Evolutionary conservation across 2,113 vertebrate species (phyloP).

Genomic region (Ochotona princeps): DNA sequence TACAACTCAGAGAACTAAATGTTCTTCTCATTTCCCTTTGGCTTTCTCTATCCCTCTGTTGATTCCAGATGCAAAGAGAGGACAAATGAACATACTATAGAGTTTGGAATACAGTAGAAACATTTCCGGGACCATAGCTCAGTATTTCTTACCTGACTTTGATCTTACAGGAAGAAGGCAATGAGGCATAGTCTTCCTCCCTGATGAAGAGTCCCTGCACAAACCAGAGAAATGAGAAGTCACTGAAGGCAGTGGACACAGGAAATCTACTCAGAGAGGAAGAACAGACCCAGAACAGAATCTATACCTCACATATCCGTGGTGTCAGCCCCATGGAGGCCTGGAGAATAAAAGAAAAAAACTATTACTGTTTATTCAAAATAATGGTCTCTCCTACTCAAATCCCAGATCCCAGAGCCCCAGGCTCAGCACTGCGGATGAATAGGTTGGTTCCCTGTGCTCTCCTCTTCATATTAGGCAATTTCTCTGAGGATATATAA

Average conservation of each 20-base stretch:
- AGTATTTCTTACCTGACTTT: constrained; percentile 93
- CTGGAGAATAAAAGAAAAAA: constrained; percentile 84
- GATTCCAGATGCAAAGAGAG: constrained; percentile 23
- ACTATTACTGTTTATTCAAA: not conserved
- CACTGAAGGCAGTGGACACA: constrained; percentile 46
- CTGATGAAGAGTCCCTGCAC: constrained; percentile 93
- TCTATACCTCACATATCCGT: constrained; percentile 95
- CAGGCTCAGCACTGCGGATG: not conserved
- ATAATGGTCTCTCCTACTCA: not conserved
- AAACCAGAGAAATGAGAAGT: constrained; percentile 69
- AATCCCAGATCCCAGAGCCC: not conserved
- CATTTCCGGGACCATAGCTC: constrained; percentile 83
- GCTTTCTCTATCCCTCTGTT: not conserved
- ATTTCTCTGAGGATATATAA: not conserved
- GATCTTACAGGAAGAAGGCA: constrained; percentile 91
- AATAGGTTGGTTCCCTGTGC: not conserved
- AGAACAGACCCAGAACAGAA: constrained; percentile 70
- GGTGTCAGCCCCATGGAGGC: constrained; percentile 95
- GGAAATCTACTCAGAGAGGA: constrained; percentile 58
- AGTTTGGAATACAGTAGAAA: not conserved
- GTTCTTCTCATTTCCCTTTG: not conserved
- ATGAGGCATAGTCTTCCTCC: constrained; percentile 86
- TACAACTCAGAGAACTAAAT: not conserved
- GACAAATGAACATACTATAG: not conserved
- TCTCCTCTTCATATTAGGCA: not conserved